phyloP scores from a whole-genome alignment of 2,888 invertebrate genomes.

The Tridacna crocea region DNA sequence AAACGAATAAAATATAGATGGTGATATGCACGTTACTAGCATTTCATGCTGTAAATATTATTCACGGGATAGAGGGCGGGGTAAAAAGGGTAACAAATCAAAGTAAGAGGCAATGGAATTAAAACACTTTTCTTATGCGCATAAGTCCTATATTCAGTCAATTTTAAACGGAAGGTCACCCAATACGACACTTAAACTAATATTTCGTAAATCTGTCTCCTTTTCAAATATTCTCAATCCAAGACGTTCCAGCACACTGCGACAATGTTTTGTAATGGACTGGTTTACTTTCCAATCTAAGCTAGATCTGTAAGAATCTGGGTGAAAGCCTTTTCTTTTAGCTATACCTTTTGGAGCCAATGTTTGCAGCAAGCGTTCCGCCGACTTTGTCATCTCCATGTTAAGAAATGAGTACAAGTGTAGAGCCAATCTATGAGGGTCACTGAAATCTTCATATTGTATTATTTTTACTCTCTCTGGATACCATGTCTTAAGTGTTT shows the following conservation, averaged over 20 bases:
- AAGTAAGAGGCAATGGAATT: too few species aligned
- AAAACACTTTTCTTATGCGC: too few species aligned
- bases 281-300: constrained; percentile 1
- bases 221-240: background rate
- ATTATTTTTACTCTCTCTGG: constrained; percentile 28
- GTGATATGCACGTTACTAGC: too few species aligned
- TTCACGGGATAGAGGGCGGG: too few species aligned
- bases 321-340: background rate
- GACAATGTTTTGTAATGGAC: constrained; percentile 1
- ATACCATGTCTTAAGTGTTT: constrained; percentile 3
- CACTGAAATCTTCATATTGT: constrained; percentile 42
- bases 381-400: constrained; percentile 18
- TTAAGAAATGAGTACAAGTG: constrained; percentile 25
- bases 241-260: background rate
- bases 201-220: background rate
- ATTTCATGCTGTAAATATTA: too few species aligned
- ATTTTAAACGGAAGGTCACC: too few species aligned
- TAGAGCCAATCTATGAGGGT: constrained; percentile 18
- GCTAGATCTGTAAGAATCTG: too few species aligned
- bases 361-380: background rate
- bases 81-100: too few species aligned
- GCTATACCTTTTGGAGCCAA: background rate
- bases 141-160: too few species aligned
- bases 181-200: too few species aligned
- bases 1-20: too few species aligned